Evolutionary conservation across 1,140 invertebrate genomes (phyloP), one percentile per base, ranked within the genome.

Genomic region (Mizuhopecten yessoensis): DNA sequence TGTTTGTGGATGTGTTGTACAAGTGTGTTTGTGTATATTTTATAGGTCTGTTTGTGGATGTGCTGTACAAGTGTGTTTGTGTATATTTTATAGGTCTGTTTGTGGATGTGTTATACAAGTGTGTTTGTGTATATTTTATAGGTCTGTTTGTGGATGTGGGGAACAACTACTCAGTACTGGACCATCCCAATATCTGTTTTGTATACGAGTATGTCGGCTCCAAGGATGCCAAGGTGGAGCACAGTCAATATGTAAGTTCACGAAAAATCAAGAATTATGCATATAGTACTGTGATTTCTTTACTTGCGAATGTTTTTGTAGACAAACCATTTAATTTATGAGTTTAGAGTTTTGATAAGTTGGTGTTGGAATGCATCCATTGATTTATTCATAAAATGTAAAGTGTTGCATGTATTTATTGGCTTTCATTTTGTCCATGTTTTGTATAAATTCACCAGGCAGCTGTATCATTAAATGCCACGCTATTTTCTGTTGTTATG

Each of bases 131-230:
- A 87, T 89, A 36, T 90, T 34, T 92, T 93, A 11, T 86, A 96
- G 96, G 94, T 39, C 88, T 96, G 89, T 96, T 96, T 94, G 96
- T 96, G 45, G 96, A 96, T 91, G 96, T 96, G 57, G 96, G 96
- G 13, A 96, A 96, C 93, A 96, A 96, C 91, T 96, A 96, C 90
- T 96, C 96, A 0, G 96, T 96, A 11, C 93, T 96, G 34, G 96
- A 96, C 92, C 95, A 96, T 87, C 96, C 95, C 29, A 96, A 96
- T 89, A 95, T 96, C 45, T 96, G 96, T 88, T 96, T 96, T 93
- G 94, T 96, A 0, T 96, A 96, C 86, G 96, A 96, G 75, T 96
- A 96, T 88, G 95, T 96, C 57, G 95, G 95, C 0, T 95, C 95
- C 10, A 96, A 96, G 90, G 95, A 96, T 91, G 93, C 94, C 0